Conservation (phyloP, 2,888 invertebrate genomes). For the Cataglyphis altisquamis region DNA sequence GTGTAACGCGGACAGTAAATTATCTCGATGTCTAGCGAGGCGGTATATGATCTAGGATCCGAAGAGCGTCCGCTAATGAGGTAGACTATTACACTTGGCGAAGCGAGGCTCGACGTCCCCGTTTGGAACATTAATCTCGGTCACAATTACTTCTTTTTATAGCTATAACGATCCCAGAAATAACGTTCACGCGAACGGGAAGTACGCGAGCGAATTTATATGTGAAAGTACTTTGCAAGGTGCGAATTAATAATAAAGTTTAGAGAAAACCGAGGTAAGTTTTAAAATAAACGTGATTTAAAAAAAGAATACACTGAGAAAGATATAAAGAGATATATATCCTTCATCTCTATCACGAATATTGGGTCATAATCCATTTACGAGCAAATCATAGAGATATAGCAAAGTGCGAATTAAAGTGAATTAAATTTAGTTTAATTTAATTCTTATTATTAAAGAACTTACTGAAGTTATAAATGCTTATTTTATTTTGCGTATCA, state of each 20-base stretch:
- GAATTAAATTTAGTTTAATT: background rate
- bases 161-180: conserved; percentile 42
- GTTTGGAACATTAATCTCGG: conserved; percentile 50
- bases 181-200: conserved; percentile 33
- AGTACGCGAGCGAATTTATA: conserved; percentile 18
- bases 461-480: background rate
- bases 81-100: conserved; percentile 39
- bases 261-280: conserved; percentile 5
- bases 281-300: background rate
- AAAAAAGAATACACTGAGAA: background rate
- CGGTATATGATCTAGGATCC: conserved; percentile 51
- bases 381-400: background rate
- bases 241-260: conserved; percentile 11
- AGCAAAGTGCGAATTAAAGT: background rate
- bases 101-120: conserved; percentile 3
- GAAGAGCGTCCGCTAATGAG: conserved; percentile 50
- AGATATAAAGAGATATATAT: background rate
- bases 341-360: background rate
- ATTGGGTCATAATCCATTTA: background rate
- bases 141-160: conserved; percentile 44
- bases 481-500: background rate
- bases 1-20: conserved; percentile 51
- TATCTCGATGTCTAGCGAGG: conserved; percentile 29
- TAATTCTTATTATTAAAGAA: background rate
- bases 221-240: conserved; percentile 12